phyloP scores from a whole-genome alignment of 2,113 vertebrate genomes.

The Dipodomys merriami region DNA sequence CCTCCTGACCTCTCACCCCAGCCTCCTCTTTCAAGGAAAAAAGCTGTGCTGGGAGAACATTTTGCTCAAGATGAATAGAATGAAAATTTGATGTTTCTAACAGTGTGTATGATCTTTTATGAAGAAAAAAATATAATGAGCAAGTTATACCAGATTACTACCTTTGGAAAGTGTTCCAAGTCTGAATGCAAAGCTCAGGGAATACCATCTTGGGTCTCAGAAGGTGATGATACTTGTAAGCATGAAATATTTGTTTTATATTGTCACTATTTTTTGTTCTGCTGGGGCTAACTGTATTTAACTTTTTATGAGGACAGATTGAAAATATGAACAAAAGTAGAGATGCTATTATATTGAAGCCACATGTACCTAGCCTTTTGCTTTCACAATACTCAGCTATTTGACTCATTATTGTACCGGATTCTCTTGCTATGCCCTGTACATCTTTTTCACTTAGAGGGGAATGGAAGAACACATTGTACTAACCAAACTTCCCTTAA shows the following conservation, averaged over 20 bases:
- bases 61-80: constrained; percentile 90
- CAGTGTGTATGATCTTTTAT: constrained; percentile 86
- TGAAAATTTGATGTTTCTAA: constrained; percentile 89
- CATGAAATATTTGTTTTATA: constrained; percentile 58
- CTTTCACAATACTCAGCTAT: not conserved
- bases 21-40: constrained; percentile 78
- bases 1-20: constrained; percentile 67
- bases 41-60: constrained; percentile 87
- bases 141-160: constrained; percentile 76
- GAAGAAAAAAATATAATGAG: constrained; percentile 81
- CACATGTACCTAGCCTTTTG: not conserved
- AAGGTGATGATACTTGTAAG: not conserved
- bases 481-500: not conserved
- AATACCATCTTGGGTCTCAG: constrained; percentile 60
- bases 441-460: not conserved
- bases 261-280: constrained; percentile 56
- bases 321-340: not conserved
- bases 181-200: constrained; percentile 59
- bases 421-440: not conserved
- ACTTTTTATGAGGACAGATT: not conserved
- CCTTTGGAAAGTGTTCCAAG: constrained; percentile 79
- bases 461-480: not conserved
- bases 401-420: not conserved
- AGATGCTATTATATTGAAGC: not conserved
- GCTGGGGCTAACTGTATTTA: not conserved